Evolutionary conservation across 2,113 vertebrate species (phyloP).

Genomic region (Hymenochirus boettgeri): DNA sequence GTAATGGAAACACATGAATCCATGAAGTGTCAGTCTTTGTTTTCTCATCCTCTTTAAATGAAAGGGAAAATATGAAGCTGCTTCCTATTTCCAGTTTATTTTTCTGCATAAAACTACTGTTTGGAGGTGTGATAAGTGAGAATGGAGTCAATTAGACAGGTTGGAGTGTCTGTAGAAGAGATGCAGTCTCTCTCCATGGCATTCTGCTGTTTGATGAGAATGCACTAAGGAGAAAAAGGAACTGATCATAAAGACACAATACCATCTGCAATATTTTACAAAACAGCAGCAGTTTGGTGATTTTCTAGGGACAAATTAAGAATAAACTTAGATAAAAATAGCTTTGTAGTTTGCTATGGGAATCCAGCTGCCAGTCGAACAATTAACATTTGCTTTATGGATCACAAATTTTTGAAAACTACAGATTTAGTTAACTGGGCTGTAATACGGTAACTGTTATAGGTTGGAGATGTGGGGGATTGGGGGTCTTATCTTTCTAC

Average conservation of each 20-base stretch:
- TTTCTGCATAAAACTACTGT: no score
- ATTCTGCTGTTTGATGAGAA: constrained; percentile 14
- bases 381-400: constrained; percentile 38
- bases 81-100: no score
- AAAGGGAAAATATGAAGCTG: no score
- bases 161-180: background rate
- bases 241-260: constrained; percentile 16
- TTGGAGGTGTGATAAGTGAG: constrained; percentile 2
- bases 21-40: no score
- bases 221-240: constrained; percentile 2
- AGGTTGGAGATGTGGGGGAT: constrained; percentile 17
- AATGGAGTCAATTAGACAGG: constrained; percentile 13
- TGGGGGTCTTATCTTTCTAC: no score
- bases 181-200: constrained; percentile 3
- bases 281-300: constrained; percentile 24
- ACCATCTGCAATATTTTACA: constrained; percentile 29
- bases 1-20: no score
- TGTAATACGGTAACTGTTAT: background rate
- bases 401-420: constrained; percentile 36
- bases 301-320: constrained; percentile 24
- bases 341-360: constrained; percentile 20
- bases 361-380: constrained; percentile 30
- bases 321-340: constrained; percentile 25
- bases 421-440: constrained; percentile 24
- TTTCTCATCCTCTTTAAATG: no score